Percentiles rank a stretch among this genome's conserved stretches.
phyloP scores from a whole-genome alignment of 37 sponge, comb jelly and placozoan genomes.

The Mnemiopsis leidyi region DNA sequence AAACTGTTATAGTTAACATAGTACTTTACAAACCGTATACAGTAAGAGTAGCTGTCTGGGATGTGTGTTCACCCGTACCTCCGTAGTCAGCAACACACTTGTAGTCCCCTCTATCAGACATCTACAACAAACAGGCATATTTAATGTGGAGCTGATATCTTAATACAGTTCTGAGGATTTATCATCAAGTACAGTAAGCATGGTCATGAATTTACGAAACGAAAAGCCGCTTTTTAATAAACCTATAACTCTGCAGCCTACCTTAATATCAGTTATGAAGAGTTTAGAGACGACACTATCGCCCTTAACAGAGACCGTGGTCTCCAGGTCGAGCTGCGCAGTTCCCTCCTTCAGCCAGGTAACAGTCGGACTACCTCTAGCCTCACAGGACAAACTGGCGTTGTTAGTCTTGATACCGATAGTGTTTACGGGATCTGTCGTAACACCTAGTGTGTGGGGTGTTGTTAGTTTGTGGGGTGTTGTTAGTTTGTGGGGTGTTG shows the following conservation, averaged over 20 bases:
- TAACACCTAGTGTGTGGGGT: conserved; percentile 19
- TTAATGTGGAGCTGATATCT: too few relatives aligned
- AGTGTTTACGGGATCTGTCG: conserved; percentile 37
- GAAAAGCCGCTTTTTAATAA: too few relatives aligned
- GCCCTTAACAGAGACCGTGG: background rate
- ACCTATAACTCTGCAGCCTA: too few relatives aligned
- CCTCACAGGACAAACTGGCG: background rate
- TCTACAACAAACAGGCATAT: background rate
- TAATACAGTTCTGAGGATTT: too few relatives aligned
- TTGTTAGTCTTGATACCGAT: conserved; percentile 19
- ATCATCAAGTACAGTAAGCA: too few relatives aligned
- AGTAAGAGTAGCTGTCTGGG: conserved; percentile 5
- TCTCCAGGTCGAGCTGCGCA: background rate
- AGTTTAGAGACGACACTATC: background rate
- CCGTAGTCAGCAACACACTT: conserved; percentile 53
- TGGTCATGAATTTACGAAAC: too few relatives aligned
- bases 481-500: background rate
- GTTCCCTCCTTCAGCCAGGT: background rate
- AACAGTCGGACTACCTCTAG: conserved; percentile 27
- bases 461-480: background rate
- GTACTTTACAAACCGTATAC: conserved; percentile 55
- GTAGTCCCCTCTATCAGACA: conserved; percentile 22
- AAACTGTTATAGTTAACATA: too few relatives aligned
- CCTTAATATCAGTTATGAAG: background rate
- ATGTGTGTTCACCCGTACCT: background rate